These are phyloP conservation scores for Agriotes lineatus DNA, from an alignment of 2,888 invertebrate genomes.

Conservation along the genomic window DNA sequence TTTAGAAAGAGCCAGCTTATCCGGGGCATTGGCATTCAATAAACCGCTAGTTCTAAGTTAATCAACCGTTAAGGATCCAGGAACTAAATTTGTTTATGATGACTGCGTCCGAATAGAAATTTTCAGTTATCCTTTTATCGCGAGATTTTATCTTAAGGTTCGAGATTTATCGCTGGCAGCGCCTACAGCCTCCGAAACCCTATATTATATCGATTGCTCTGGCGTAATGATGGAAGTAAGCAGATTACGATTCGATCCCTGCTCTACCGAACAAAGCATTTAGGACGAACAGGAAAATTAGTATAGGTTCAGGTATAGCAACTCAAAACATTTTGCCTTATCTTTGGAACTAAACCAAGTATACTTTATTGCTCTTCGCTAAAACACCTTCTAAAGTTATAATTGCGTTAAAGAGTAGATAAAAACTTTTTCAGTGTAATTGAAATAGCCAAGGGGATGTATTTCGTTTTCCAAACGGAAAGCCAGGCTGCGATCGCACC, in stretches of 20 bases:
- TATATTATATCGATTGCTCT: not conserved
- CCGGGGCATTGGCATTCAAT: conserved; percentile 34
- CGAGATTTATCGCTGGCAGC: conserved; percentile 20
- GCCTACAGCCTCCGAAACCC: conserved; percentile 5
- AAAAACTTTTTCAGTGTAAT: too few relatives aligned
- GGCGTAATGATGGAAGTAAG: not conserved
- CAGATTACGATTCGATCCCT: not conserved
- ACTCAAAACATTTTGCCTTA: too few relatives aligned
- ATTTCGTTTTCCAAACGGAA: too few relatives aligned
- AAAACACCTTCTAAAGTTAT: too few relatives aligned
- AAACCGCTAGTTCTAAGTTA: conserved; percentile 43
- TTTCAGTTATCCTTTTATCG: conserved; percentile 38
- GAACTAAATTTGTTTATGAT: conserved; percentile 46
- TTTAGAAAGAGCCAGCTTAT: conserved; percentile 23
- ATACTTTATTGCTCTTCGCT: too few relatives aligned
- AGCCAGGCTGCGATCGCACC: too few relatives aligned
- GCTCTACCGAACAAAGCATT: not conserved
- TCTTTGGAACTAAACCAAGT: too few relatives aligned
- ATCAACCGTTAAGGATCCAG: conserved; percentile 46
- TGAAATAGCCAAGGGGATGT: too few relatives aligned
- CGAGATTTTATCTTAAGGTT: conserved; percentile 33
- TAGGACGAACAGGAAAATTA: not conserved
- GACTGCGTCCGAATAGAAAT: conserved; percentile 31
- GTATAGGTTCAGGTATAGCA: too few relatives aligned
- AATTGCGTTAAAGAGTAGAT: too few relatives aligned